Conservation (phyloP, 2,797 vertebrate species). For the Syngnathus acus region DNA sequence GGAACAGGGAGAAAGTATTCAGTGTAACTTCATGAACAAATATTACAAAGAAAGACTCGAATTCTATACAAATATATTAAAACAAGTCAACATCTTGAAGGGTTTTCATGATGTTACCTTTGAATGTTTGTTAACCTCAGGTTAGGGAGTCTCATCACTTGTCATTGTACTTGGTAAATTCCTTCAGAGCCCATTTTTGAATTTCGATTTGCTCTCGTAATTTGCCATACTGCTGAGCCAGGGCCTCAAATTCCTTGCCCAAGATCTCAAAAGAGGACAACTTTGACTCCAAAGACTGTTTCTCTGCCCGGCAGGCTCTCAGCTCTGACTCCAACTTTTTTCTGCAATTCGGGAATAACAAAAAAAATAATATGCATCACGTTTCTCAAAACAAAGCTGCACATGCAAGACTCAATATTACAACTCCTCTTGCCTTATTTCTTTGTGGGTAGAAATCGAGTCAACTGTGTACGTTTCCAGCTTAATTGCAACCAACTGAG, state of each 20-base stretch:
- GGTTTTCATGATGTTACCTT: no score
- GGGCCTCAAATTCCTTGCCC: slow-evolving; percentile 75
- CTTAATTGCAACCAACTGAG: slow-evolving; percentile 77
- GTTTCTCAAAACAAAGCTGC: neutral
- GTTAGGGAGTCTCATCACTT: slow-evolving; percentile 18
- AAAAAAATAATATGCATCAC: neutral
- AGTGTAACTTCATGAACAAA: neutral
- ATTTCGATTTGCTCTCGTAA: slow-evolving; percentile 70
- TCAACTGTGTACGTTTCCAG: slow-evolving; percentile 77
- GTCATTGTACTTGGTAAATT: slow-evolving; percentile 61
- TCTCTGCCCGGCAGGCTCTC: slow-evolving; percentile 57
- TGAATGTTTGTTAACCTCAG: neutral
- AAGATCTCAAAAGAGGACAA: slow-evolving; percentile 78
- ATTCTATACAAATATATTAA: neutral
- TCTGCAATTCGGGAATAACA: slow-evolving; percentile 45
- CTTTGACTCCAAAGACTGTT: slow-evolving; percentile 62
- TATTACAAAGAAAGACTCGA: neutral
- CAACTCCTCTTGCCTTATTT: slow-evolving; percentile 69
- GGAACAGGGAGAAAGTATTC: neutral
- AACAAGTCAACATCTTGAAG: neutral
- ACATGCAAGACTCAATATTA: neutral
- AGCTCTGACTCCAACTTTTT: slow-evolving; percentile 67
- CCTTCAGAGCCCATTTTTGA: slow-evolving; percentile 77
- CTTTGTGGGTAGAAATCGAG: slow-evolving; percentile 72
- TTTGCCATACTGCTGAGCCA: slow-evolving; percentile 77